These are phyloP conservation scores for Drosophila mimica DNA, from an alignment of 2,888 invertebrate species.

Conservation along the genomic window DNA sequence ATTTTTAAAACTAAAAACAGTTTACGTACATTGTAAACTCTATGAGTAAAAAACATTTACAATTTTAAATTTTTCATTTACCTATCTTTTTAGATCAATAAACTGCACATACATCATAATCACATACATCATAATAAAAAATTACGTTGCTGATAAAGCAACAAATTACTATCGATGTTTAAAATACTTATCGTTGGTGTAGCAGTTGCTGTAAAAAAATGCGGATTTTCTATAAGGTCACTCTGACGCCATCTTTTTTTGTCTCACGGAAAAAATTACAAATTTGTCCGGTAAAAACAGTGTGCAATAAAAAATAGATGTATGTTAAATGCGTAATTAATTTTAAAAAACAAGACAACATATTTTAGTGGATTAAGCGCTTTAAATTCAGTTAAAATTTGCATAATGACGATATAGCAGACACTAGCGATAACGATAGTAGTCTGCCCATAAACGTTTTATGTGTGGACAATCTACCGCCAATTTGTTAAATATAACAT, in stretches of 20 bases:
- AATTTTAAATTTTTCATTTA: neutral
- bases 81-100: too few species aligned
- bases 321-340: constrained; percentile 42
- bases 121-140: neutral
- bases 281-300: constrained; percentile 69
- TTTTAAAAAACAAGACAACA: neutral
- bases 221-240: constrained; percentile 55
- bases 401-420: constrained; percentile 23
- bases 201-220: constrained; percentile 9
- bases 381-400: constrained; percentile 15
- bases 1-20: neutral
- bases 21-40: neutral
- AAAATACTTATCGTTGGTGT: constrained; percentile 30
- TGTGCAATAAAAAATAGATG: constrained; percentile 52
- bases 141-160: neutral
- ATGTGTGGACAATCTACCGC: constrained; percentile 43
- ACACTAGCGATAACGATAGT: constrained; percentile 45
- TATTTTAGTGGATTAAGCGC: neutral
- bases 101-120: neutral
- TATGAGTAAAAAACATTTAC: neutral
- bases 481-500: constrained; percentile 34
- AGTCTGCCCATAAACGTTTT: constrained; percentile 49
- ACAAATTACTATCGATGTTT: constrained; percentile 5
- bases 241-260: constrained; percentile 63
- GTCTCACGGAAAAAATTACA: constrained; percentile 60